Conservation (phyloP, 2,113 vertebrate species). For the Fulmarus glacialis region DNA sequence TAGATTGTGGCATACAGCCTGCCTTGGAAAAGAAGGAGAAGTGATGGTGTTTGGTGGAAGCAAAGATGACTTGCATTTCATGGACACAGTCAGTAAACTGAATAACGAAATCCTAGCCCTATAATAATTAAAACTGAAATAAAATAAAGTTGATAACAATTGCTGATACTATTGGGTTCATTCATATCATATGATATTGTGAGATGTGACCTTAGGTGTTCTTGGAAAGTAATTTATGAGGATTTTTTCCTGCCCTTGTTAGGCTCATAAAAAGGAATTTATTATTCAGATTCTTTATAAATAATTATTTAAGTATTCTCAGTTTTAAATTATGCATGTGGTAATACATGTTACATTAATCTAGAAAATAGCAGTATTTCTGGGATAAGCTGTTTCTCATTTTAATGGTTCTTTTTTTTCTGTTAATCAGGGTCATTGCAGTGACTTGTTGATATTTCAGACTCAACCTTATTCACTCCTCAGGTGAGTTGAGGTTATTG, state of each 20-base stretch:
- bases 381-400: background rate
- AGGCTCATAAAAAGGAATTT: background rate
- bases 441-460: conserved; percentile 92
- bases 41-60: conserved; percentile 96
- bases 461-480: conserved; percentile 89
- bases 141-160: background rate
- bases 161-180: background rate
- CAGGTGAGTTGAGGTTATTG: conserved; percentile 77
- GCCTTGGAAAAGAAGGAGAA: conserved; percentile 87
- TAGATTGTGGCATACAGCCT: conserved; percentile 93
- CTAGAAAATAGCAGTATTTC: background rate
- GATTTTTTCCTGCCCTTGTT: background rate
- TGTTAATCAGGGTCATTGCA: conserved; percentile 82
- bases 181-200: background rate
- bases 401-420: background rate
- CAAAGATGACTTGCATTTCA: conserved; percentile 90
- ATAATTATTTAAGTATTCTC: background rate
- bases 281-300: background rate
- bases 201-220: background rate
- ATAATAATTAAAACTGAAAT: background rate
- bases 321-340: background rate
- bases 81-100: conserved; percentile 87
- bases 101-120: background rate
- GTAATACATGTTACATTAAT: background rate
- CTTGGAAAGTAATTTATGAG: background rate